Conservation (phyloP, 2,888 invertebrate species). For the Rhagonycha lutea region DNA sequence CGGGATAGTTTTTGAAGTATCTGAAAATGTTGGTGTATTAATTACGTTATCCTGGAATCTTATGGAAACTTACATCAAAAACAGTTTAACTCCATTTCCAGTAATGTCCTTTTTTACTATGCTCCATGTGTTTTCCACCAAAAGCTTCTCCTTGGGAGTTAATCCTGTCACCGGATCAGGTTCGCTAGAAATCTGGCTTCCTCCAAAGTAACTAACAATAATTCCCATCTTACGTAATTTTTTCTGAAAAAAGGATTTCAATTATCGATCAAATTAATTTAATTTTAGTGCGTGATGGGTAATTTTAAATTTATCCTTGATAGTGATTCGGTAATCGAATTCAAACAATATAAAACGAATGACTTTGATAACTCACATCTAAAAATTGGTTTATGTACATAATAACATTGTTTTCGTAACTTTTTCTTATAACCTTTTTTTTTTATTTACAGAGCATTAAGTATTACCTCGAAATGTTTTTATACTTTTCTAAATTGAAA, state of each 20-base stretch:
- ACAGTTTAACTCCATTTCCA: constrained; percentile 54
- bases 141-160: constrained; percentile 53
- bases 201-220: constrained; percentile 8
- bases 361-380: not conserved
- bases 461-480: no score
- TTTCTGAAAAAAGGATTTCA: not conserved
- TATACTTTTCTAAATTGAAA: no score
- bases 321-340: not conserved
- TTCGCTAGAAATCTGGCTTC: constrained; percentile 15
- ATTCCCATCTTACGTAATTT: constrained; percentile 9
- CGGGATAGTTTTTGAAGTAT: constrained; percentile 57
- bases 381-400: no score
- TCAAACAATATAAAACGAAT: not conserved
- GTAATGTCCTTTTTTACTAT: constrained; percentile 55
- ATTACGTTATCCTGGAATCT: no score
- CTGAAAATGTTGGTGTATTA: constrained; percentile 44
- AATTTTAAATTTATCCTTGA: not conserved
- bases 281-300: not conserved
- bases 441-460: no score
- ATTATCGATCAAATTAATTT: not conserved
- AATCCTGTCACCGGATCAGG: constrained; percentile 54
- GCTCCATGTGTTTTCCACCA: constrained; percentile 56
- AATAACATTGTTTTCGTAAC: no score
- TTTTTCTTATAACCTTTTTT: no score
- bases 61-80: constrained; percentile 57